phyloP scores from a whole-genome alignment of 2,113 vertebrate species.

The Callorhinus ursinus region DNA sequence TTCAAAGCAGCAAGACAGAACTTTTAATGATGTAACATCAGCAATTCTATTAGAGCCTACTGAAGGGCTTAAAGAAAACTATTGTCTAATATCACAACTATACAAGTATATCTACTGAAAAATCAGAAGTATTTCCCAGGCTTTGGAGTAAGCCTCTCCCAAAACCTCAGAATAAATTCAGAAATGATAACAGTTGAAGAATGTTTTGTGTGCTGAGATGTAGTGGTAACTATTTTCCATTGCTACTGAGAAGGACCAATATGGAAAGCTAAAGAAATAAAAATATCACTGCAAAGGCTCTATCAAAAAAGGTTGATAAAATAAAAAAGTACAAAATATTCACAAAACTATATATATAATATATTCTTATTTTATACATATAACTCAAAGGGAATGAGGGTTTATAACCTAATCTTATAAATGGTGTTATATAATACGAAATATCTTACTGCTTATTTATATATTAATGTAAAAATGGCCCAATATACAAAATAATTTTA shows the following conservation, averaged over 20 bases:
- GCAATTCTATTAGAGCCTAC: neutral
- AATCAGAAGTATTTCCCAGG: neutral
- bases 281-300: neutral
- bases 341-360: constrained; percentile 1
- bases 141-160: neutral
- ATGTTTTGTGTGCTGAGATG: neutral
- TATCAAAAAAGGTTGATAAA: neutral
- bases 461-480: neutral
- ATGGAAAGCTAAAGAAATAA: constrained; percentile 8
- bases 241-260: neutral
- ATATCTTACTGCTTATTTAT: constrained; percentile 3
- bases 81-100: neutral
- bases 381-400: neutral
- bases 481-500: constrained; percentile 31
- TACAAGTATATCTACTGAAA: neutral
- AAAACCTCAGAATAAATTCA: constrained; percentile 43
- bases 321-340: neutral
- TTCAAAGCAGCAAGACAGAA: constrained; percentile 27
- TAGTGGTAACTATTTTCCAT: neutral
- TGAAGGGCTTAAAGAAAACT: constrained; percentile 17
- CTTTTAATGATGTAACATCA: neutral
- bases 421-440: neutral
- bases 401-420: neutral
- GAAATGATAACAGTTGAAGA: neutral
- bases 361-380: neutral